Evolutionary conservation across 2,113 vertebrate genomes (phyloP).

Genomic region (Stigmatopora nigra): DNA sequence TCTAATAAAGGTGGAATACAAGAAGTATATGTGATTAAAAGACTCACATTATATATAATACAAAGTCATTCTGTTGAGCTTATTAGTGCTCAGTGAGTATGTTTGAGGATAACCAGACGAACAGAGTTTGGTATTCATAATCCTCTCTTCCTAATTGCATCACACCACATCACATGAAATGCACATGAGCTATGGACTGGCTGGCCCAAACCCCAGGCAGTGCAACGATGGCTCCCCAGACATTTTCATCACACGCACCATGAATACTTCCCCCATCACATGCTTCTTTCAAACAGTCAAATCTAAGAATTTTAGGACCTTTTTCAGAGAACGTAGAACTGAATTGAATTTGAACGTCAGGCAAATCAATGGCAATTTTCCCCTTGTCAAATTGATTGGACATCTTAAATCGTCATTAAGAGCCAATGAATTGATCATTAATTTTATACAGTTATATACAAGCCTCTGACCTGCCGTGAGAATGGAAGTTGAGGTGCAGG

Average conservation of each 20-base stretch:
- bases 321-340: too few relatives aligned
- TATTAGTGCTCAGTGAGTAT: conserved; percentile 15
- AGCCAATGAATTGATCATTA: too few relatives aligned
- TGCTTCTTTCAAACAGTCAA: too few relatives aligned
- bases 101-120: conserved; percentile 20
- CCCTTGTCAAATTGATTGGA: too few relatives aligned
- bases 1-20: conserved; percentile 60
- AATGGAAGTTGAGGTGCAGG: conserved; percentile 84
- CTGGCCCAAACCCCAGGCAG: conserved; percentile 4
- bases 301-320: too few relatives aligned
- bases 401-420: too few relatives aligned
- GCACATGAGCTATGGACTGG: conserved; percentile 38
- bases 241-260: background rate
- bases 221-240: background rate
- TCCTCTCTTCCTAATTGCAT: conserved; percentile 13
- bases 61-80: background rate
- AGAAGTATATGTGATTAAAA: conserved; percentile 8
- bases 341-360: too few relatives aligned
- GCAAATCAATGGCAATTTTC: too few relatives aligned
- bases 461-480: conserved; percentile 85
- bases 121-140: conserved; percentile 9
- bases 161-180: conserved; percentile 39
- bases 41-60: background rate
- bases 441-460: too few relatives aligned
- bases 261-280: background rate